Percentiles rank a stretch among this genome's conserved stretches.
Conservation (phyloP, 1,140 invertebrate genomes). For the Cyrtorhinus lividipennis region DNA sequence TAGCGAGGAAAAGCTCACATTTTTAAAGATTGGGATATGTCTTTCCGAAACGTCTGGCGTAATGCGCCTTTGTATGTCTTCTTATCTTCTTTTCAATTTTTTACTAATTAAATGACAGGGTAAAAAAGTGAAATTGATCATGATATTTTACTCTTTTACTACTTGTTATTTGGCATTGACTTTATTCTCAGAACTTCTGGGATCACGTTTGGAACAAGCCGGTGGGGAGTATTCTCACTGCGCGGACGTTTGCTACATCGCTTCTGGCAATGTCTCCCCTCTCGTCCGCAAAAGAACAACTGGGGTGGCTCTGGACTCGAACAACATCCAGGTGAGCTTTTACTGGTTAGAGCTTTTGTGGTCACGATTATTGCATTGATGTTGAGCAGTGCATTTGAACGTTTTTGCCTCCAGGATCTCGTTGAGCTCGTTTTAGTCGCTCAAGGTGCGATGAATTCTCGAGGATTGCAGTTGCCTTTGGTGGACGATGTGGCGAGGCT, state of each 20-base stretch:
- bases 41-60: too few species aligned
- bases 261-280: conserved; percentile 65
- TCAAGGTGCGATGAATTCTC: conserved; percentile 54
- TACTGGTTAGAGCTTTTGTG: neutral
- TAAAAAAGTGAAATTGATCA: too few species aligned
- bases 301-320: conserved; percentile 25
- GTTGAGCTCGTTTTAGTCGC: conserved; percentile 70
- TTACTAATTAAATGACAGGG: too few species aligned
- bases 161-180: too few species aligned
- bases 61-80: too few species aligned
- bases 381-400: neutral
- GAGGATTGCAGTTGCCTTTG: conserved; percentile 42
- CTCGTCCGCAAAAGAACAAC: conserved; percentile 39
- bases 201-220: conserved; percentile 44
- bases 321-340: conserved; percentile 33
- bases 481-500: conserved; percentile 53
- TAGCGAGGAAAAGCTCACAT: too few species aligned
- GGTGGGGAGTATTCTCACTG: conserved; percentile 30
- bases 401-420: conserved; percentile 49
- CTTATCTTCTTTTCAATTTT: too few species aligned
- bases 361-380: neutral
- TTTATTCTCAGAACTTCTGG: conserved; percentile 39
- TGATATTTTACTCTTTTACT: neutral
- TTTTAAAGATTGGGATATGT: too few species aligned
- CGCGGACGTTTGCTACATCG: conserved; percentile 79